phyloP scores from a whole-genome alignment of 2,888 invertebrate species.

The Lasioglossum lativentre region DNA sequence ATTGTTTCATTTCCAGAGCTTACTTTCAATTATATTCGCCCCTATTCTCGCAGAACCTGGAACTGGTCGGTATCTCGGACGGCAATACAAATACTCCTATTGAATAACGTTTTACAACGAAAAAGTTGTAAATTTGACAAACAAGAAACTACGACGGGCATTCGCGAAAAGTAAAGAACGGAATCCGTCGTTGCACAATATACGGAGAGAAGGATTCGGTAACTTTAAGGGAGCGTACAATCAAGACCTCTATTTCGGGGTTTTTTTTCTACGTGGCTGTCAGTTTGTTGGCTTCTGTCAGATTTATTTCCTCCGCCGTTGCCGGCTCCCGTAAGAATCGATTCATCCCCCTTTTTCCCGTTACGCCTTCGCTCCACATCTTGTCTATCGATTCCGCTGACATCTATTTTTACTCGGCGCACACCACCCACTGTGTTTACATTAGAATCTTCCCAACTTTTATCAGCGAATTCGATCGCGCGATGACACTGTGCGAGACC shows the following conservation, averaged over 20 bases:
- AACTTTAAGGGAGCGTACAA: not conserved
- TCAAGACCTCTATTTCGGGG: not conserved
- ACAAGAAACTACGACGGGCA: not conserved
- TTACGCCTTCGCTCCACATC: slow-evolving; percentile 29
- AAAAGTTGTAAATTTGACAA: not conserved
- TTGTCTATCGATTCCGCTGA: slow-evolving; percentile 43
- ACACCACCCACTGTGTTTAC: slow-evolving; percentile 26
- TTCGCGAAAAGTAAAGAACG: not conserved
- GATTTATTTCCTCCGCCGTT: slow-evolving; percentile 2
- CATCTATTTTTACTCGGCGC: slow-evolving; percentile 28
- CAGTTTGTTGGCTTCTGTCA: slow-evolving; percentile 18
- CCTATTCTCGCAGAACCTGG: not conserved
- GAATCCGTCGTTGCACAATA: not conserved
- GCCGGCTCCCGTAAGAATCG: slow-evolving; percentile 16
- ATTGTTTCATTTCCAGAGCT: slow-evolving; percentile 56
- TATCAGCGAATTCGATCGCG: not conserved
- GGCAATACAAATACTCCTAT: not conserved
- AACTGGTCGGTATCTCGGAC: not conserved
- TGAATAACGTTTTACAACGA: not conserved
- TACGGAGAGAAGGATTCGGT: not conserved
- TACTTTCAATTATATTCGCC: slow-evolving; percentile 45
- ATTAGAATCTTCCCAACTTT: slow-evolving; percentile 16
- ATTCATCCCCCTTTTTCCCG: slow-evolving; percentile 27
- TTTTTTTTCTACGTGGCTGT: not conserved
- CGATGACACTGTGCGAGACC: not conserved